phyloP scores from a whole-genome alignment of 2,113 vertebrate genomes.

The Noturus placidus region DNA sequence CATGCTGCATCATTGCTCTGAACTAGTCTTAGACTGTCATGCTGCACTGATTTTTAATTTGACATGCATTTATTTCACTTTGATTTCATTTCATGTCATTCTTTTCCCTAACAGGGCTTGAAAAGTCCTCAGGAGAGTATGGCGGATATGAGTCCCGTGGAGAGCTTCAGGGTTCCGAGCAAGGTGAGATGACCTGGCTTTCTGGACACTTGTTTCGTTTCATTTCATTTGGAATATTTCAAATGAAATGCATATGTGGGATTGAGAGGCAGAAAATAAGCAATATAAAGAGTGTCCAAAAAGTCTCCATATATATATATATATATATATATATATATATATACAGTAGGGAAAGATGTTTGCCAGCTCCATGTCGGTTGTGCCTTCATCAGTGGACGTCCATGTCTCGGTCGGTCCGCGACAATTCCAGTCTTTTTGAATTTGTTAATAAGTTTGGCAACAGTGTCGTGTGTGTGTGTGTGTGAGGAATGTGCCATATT shows the following conservation, averaged over 20 bases:
- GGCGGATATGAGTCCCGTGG: slow-evolving; percentile 90
- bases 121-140: slow-evolving; percentile 93
- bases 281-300: neutral
- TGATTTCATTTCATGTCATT: neutral
- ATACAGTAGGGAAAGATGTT: too few relatives aligned
- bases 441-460: too few relatives aligned
- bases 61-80: neutral
- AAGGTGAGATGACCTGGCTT: slow-evolving; percentile 77
- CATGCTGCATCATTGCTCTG: neutral
- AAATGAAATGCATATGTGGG: neutral
- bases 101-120: slow-evolving; percentile 78
- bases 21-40: neutral
- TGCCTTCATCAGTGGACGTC: too few relatives aligned
- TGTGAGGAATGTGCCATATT: too few relatives aligned
- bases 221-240: neutral
- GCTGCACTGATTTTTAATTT: neutral
- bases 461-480: too few relatives aligned
- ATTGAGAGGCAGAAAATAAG: neutral
- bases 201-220: neutral
- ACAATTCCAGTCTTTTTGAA: too few relatives aligned
- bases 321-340: too few relatives aligned
- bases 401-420: too few relatives aligned
- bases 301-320: too few relatives aligned
- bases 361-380: too few relatives aligned
- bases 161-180: slow-evolving; percentile 87